These are phyloP conservation scores for Yponomeuta malinellus DNA, from an alignment of 2,888 invertebrate species.

Conservation along the genomic window DNA sequence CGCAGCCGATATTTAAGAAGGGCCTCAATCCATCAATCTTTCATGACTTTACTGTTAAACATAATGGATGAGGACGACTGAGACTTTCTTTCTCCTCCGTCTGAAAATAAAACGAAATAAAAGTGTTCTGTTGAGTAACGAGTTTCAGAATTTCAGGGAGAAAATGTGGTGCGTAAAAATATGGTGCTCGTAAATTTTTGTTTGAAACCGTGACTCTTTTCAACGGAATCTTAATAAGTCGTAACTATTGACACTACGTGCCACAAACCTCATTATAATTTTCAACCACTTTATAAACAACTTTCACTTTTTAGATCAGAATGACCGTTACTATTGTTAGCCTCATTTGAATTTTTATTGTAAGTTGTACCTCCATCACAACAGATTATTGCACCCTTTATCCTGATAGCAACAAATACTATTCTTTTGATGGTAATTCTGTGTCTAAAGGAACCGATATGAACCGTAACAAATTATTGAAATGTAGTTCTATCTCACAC, in stretches of 20 bases:
- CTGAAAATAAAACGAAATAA: neutral
- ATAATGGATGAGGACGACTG: slow-evolving; percentile 24
- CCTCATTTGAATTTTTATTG: neutral
- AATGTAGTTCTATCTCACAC: no score
- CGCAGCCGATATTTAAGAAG: slow-evolving; percentile 53
- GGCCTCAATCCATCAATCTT: slow-evolving; percentile 62
- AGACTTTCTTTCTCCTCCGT: neutral
- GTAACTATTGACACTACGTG: neutral
- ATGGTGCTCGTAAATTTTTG: neutral
- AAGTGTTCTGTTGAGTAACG: neutral
- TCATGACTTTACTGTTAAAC: slow-evolving; percentile 53
- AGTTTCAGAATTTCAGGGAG: neutral
- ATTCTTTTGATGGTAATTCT: slow-evolving; percentile 1
- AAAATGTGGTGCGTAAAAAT: neutral
- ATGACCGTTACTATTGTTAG: neutral
- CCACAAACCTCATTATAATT: neutral
- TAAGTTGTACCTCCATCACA: neutral
- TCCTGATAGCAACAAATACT: neutral
- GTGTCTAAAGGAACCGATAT: neutral
- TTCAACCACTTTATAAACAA: neutral
- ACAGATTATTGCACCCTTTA: slow-evolving; percentile 1
- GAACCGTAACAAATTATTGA: neutral
- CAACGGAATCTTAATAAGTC: neutral
- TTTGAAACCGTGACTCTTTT: neutral
- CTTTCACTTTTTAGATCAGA: neutral